Base-by-base conservation (phyloP, 2,888 invertebrate genomes). In the Diabrotica balteata region DNA sequence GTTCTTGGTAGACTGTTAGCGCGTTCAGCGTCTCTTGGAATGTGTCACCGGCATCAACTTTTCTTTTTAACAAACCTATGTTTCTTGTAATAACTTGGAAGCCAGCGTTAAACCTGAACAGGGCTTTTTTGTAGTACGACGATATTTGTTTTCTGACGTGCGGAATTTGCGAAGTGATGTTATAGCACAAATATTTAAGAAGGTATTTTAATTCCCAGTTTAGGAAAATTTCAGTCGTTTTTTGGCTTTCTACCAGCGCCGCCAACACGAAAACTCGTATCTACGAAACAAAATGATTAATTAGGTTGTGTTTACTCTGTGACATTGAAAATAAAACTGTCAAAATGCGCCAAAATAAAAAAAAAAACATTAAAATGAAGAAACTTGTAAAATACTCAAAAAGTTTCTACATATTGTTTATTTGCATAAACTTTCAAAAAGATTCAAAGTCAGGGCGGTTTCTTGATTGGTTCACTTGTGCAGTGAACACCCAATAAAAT, bases 51-150 rank as follows among this genome's bases (percentile, higher is more conserved):
- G 67, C 75, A 80, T 63, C 76, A 69, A 54, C n/a, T 42, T 59
- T 58, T 46, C 44, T 68, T 51, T 55, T 54, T 11, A 72, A 60
- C 17, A 47, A 47, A 7, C 61, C 50, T 79, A 74, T 70, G 43
- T 75, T 73, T 47, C 78, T 74, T n/a, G 65, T 66, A 17, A 82
- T 73, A 5, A 79, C 79, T 8, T 78, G 73, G 32, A 75, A 75
- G 70, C 88, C 88, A 7, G 88, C 85, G 42, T 87, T 86, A 32
- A 88, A 81, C 45, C 90, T 84, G 32, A 75, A 72, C 43, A 82
- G 76, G 79, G 91, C 92, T 88, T 94, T 95, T 78, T 91, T 92
- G 60, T 92, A 84, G 4, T 90, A 81, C 0, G 91, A 86, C n/a
- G 91, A 80, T 61, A 90, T 87, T 75, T 90, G 88, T 77, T 93